phyloP scores from a whole-genome alignment of 2,888 invertebrate genomes.

The Xestia ashworthii region DNA sequence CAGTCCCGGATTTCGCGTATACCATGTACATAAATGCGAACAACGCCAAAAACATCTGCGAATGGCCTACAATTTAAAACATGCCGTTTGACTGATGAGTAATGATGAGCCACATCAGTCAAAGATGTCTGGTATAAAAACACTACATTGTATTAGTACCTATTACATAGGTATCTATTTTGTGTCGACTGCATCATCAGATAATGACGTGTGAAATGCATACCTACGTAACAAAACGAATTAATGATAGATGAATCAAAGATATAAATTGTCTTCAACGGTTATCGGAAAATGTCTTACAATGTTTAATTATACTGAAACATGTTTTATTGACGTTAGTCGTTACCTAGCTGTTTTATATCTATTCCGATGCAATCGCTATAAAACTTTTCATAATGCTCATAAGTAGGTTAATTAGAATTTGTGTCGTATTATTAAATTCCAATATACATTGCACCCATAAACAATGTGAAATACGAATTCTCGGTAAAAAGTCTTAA shows the following conservation, averaged over 20 bases:
- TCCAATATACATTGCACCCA: neutral
- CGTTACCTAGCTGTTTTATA: slow-evolving; percentile 9
- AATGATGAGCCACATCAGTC: no score
- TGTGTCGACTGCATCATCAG: neutral
- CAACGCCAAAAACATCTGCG: neutral
- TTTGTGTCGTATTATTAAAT: neutral
- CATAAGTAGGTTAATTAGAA: slow-evolving; percentile 12
- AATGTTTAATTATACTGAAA: slow-evolving; percentile 12
- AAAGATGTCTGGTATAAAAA: slow-evolving; percentile 7
- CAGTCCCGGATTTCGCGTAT: slow-evolving; percentile 64
- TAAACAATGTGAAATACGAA: neutral
- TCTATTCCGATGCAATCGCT: slow-evolving; percentile 4
- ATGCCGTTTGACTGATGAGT: no score
- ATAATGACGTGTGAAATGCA: slow-evolving; percentile 28
- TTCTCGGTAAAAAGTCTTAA: slow-evolving; percentile 8
- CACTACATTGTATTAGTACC: slow-evolving; percentile 26
- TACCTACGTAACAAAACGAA: slow-evolving; percentile 15
- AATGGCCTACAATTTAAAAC: no score
- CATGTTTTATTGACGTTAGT: slow-evolving; percentile 15
- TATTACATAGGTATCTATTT: neutral
- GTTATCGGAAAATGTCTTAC: slow-evolving; percentile 12
- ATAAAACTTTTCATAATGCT: slow-evolving; percentile 26
- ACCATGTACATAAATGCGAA: slow-evolving; percentile 49
- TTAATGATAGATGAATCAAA: slow-evolving; percentile 22
- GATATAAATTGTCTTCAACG: slow-evolving; percentile 15